Evolutionary conservation across 2,888 invertebrate species (phyloP), one percentile per base, ranked within the genome.

Genomic region (Diarsia brunnea): DNA sequence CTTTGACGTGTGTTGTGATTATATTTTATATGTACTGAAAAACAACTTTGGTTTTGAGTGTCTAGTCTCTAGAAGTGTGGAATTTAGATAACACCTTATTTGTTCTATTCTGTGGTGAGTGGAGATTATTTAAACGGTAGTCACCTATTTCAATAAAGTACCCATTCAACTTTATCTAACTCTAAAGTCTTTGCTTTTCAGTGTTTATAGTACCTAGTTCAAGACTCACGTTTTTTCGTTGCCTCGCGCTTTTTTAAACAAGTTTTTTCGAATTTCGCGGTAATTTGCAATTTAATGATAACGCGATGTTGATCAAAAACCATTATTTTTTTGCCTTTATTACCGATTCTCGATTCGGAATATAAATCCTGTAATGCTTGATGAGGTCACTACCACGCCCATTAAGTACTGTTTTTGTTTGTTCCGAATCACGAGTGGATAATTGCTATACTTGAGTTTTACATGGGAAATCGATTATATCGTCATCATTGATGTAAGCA

Each of bases 391-490:
- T 45, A 21, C 65, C 81, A 73, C 53, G 53, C 75, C 49, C 61
- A 78, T 73, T 51, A 53, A 49, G 3, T 19, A 21, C 14, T 61
- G 55, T 51, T 51, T 76, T 75, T 68, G 27, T 51, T 76, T 82
- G 38, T 68, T 68, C 51, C 45, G 31, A 79, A 76, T 82, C 82
- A 64, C 16, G 4, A 82, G 55, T 49, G 45, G 16, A 68, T 82
- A 67, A 75, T 78, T 67, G 43, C 21, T 31, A 19, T 55, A 75
- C 82, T 75, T 75, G 43, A 63, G 24, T 67, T 67, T 53, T 49
- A 55, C n/a, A 67, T 45, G 49, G 14, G 14, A 63, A 31, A 67
- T 51, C 21, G 11, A 81, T 75, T 51, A 81, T 27, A 53, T 64
- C 58, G 31, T 51, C 55, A 49, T 64, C 24, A 60, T n/a, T n/a